A percentile compares a stretch with the other conserved stretches of the same genome.
Conservation (phyloP, 2,113 vertebrate species). For the Rhodinocichla rosea region DNA sequence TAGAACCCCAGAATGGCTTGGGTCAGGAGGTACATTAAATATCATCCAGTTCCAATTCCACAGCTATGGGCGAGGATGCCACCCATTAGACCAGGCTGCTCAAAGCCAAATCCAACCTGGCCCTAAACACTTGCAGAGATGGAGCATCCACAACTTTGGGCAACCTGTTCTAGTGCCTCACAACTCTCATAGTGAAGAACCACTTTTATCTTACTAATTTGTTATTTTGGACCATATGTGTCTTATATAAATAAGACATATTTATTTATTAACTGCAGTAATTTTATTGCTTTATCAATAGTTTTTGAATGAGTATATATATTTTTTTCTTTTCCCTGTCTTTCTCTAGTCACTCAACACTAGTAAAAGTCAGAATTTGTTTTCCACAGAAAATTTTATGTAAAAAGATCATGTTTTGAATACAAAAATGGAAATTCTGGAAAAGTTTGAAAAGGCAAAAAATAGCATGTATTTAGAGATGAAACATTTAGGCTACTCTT, state of each 20-base stretch:
- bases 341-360: not conserved
- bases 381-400: not conserved
- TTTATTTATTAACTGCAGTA: not conserved
- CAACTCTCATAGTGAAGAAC: not conserved
- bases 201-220: not conserved
- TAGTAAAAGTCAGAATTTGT: not conserved
- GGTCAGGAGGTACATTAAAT: not conserved
- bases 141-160: not conserved
- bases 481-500: not conserved
- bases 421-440: not conserved
- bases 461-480: not conserved
- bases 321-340: not conserved
- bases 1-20: not conserved
- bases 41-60: not conserved
- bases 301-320: not conserved
- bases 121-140: not conserved
- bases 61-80: accelerated
- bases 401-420: not conserved
- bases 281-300: not conserved
- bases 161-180: not conserved
- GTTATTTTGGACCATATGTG: not conserved
- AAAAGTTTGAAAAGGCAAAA: not conserved
- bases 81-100: not conserved
- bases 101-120: not conserved
- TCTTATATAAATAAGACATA: too few relatives aligned